These are phyloP conservation scores for Ectropis crepuscularia DNA, from an alignment of 2,888 invertebrate genomes.

Conservation along the genomic window DNA sequence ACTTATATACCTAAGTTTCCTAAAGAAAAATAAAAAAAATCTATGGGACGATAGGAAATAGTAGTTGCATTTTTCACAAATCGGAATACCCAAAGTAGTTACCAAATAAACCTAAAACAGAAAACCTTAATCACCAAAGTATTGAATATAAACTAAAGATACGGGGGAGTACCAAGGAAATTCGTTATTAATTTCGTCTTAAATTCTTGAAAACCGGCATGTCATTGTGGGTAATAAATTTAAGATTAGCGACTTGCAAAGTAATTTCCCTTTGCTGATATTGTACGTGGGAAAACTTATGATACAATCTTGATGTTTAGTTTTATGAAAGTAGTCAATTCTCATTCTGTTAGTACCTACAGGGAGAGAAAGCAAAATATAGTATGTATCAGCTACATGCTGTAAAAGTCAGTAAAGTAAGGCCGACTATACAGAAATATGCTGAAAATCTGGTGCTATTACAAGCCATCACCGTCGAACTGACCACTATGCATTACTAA, in stretches of 20 bases:
- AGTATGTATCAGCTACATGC: background rate
- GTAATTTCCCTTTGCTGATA: conserved; percentile 28
- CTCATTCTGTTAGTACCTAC: background rate
- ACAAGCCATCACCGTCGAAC: no score
- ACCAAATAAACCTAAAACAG: background rate
- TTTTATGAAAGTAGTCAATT: background rate
- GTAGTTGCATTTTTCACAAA: no score
- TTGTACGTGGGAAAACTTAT: conserved; percentile 14
- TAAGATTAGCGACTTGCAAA: conserved; percentile 37
- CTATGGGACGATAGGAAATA: no score
- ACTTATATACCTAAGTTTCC: no score
- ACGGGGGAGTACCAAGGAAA: conserved; percentile 18
- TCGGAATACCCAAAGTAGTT: no score
- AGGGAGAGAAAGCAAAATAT: background rate
- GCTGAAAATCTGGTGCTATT: no score
- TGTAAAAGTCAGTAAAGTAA: no score
- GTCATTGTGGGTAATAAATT: conserved; percentile 48
- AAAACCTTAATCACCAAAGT: background rate
- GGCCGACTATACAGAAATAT: no score
- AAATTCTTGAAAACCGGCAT: conserved; percentile 43
- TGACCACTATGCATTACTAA: no score
- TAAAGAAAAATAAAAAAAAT: no score
- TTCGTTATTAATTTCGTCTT: conserved; percentile 30
- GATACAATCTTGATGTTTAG: conserved; percentile 9
- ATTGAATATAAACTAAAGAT: conserved; percentile 1